Base-by-base conservation (phyloP, 2,113 vertebrate species). In the Cheirogaleus medius region DNA sequence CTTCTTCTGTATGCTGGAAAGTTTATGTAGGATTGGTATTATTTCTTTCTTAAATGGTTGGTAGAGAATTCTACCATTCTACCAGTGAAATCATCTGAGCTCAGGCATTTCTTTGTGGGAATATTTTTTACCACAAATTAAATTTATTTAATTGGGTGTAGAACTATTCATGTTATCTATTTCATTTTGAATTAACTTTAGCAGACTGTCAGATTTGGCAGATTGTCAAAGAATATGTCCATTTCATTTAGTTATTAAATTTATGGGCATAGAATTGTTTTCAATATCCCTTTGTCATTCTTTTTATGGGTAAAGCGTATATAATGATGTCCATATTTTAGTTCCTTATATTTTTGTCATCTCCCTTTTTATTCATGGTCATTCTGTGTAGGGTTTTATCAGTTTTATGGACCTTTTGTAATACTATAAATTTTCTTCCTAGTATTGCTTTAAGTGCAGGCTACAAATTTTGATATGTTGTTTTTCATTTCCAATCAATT, bases 401-500 rank as follows among this genome's bases (percentile, higher is more conserved):
- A 76, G 42, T 74, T 96, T 77, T 90, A 29, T 47, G 12, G 37
- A 81, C 39, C 63, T 29, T 74, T 92, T 87, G 3, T 69, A 69
- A 15, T 44, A 7, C n/a, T 91, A 12, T 66, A 87, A 52, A 56
- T 90, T 89, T 84, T 8, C 34, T n/a, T 87, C 49, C 13, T 25
- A 54, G 10, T 91, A 34, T 68, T 92, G 11, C 69, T 94, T 76
- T 91, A 92, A 44, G 47, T 96, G 8, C 6, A 76, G 34, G 42
- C 58, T 42, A 27, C 32, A 90, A n/a, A 63, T 95, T 94, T 87
- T 93, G 21, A 52, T 54, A 42, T 27, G 58, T 6, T 87, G 29
- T 93, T 4, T 97, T 85, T 97, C 37, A 83, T 81, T 96, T 95
- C 18, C 25, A 63, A 2, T 87, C 37, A 63, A 68, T 60, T 90